Base-by-base conservation (phyloP, 2,113 vertebrate species). In the Spea bombifrons region DNA sequence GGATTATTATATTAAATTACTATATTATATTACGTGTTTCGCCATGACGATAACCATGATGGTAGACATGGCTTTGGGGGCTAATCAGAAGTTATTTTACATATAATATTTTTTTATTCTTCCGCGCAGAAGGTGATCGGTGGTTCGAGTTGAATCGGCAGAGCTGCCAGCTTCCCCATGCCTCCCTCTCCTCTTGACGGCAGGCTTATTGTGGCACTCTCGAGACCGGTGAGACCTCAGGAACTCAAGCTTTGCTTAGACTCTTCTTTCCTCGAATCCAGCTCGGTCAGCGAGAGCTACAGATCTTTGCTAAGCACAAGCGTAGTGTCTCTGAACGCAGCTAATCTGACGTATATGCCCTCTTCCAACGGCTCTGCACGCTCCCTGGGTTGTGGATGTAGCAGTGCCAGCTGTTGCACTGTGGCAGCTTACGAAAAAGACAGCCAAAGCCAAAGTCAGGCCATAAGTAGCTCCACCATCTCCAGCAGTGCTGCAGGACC, bases 311-410 rank as follows among this genome's bases (percentile, higher is more conserved):
- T 94, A 7, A 83, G 92, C 84, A 82, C 94, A 86, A 92, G 96
- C 66, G 93, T 93, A 57, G 94, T 96, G 91, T 94, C 96, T 90
- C 94, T 97, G 82, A 93, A 94, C 93, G 90, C 95, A 91, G 93
- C 93, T 85, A 95, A 97, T 90, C 94, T 98, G 89, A 95, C 95
- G 94, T 99, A 96, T 98, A 99, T 99, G 97, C 97, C 97, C 96
- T 98, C 97, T 94, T 96, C 97, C 89, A 97, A 95, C 92, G 93
- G 97, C 93, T 98, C 97, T 93, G 95, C 96, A 89, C 96, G 97
- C 91, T 97, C 97, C 75, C 92, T 99, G 93, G 97, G 95, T 94
- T 99, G 97, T 94, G 96, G 97, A 91, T 99, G 97, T 92, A 98
- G 95, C 94, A 96, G 95, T 90, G 94, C 96, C 90, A 98, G 96